phyloP scores from a whole-genome alignment of 2,888 invertebrate species.

The Criorhina ranunculi region DNA sequence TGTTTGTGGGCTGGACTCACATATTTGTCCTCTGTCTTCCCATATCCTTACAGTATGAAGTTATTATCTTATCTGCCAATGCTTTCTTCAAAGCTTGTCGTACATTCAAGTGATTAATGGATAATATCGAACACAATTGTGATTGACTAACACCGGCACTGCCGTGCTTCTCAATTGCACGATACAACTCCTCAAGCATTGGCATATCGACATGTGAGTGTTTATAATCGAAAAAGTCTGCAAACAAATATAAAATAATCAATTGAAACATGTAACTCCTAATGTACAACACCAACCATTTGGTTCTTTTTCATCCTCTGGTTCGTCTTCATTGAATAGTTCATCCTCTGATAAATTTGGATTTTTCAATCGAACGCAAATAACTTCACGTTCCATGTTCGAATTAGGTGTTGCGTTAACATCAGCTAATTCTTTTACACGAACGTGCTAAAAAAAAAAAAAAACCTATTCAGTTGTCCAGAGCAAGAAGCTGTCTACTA shows the following conservation, averaged over 20 bases:
- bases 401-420: conserved; percentile 73
- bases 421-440: conserved; percentile 36
- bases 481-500: conserved; percentile 36
- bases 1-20: conserved; percentile 80
- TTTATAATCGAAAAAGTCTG: conserved; percentile 78
- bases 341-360: conserved; percentile 86
- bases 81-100: conserved; percentile 85
- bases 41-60: conserved; percentile 85
- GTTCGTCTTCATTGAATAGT: conserved; percentile 85
- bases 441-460: conserved; percentile 42
- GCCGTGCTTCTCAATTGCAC: conserved; percentile 85
- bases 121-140: conserved; percentile 83
- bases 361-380: conserved; percentile 86
- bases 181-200: conserved; percentile 85
- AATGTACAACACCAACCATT: conserved; percentile 47
- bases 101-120: conserved; percentile 84
- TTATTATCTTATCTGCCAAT: conserved; percentile 82
- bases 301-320: conserved; percentile 83
- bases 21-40: conserved; percentile 86
- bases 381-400: conserved; percentile 85
- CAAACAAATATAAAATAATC: conserved; percentile 7
- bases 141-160: conserved; percentile 86
- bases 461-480: background rate
- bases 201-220: conserved; percentile 82
- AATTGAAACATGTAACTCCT: background rate